Evolutionary conservation across 2,797 vertebrate species (phyloP).

Genomic region (Meda fulgida): DNA sequence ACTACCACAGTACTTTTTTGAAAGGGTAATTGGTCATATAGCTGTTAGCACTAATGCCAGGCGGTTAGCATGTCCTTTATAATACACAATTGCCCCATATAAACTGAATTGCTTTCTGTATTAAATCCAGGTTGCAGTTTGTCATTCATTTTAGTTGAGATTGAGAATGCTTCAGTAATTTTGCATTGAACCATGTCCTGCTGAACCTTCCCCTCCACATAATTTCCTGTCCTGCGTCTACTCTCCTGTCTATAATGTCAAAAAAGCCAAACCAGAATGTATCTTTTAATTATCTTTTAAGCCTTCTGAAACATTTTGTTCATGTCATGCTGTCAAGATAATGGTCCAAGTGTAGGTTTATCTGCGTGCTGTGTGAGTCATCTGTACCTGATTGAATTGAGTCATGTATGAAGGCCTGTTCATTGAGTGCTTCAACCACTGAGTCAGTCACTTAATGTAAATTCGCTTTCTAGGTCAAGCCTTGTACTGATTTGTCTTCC

Average conservation of each 20-base stretch:
- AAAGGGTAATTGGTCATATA: background rate
- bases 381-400: background rate
- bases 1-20: background rate
- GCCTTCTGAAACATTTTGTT: background rate
- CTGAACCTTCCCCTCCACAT: background rate
- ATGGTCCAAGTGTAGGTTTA: conserved; percentile 10
- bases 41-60: background rate
- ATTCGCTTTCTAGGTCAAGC: background rate
- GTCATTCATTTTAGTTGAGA: background rate
- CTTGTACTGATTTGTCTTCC: background rate
- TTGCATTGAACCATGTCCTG: background rate
- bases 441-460: conserved; percentile 41
- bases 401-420: conserved; percentile 14
- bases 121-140: background rate
- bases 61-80: background rate
- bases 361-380: conserved; percentile 16
- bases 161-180: background rate
- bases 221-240: background rate
- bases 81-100: background rate
- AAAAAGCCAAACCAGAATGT: conserved; percentile 1
- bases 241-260: background rate
- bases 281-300: background rate
- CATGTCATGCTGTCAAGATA: background rate
- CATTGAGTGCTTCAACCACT: conserved; percentile 3
- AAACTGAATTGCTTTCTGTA: background rate